A percentile compares a stretch with the other conserved stretches of the same genome.
These are phyloP conservation scores for Oncorhynchus nerka DNA, from an alignment of 2,113 vertebrate genomes.

Conservation along the genomic window DNA sequence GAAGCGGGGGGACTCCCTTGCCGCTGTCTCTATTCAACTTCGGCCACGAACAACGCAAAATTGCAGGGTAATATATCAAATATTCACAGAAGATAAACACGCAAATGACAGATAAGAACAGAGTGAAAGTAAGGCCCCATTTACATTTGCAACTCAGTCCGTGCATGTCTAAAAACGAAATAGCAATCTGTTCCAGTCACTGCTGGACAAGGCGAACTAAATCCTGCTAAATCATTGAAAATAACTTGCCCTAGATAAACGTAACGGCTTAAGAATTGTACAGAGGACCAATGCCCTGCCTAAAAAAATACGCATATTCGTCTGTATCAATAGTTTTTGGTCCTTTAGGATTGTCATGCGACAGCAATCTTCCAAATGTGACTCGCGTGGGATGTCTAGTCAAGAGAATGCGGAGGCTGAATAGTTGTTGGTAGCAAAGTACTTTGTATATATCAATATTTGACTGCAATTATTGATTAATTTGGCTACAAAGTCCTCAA, in stretches of 20 bases:
- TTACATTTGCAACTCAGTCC: neutral
- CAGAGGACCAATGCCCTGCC: neutral
- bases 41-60: slow-evolving; percentile 75
- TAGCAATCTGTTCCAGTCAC: neutral
- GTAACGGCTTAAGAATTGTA: no score
- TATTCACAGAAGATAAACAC: slow-evolving; percentile 78
- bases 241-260: neutral
- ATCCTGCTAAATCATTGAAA: slow-evolving; percentile 1
- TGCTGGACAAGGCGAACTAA: neutral
- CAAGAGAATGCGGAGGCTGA: no score
- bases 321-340: neutral
- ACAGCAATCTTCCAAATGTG: neutral
- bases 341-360: neutral
- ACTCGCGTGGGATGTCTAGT: neutral
- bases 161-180: slow-evolving; percentile 6
- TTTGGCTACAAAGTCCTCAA: no score
- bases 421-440: neutral
- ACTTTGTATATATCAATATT: no score
- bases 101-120: slow-evolving; percentile 43
- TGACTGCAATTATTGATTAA: no score
- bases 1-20: slow-evolving; percentile 54
- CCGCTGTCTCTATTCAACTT: slow-evolving; percentile 27
- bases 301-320: no score
- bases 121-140: neutral
- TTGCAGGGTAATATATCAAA: slow-evolving; percentile 77